phyloP scores from a whole-genome alignment of 1,140 invertebrate species.

The Elymnias hypermnestra region DNA sequence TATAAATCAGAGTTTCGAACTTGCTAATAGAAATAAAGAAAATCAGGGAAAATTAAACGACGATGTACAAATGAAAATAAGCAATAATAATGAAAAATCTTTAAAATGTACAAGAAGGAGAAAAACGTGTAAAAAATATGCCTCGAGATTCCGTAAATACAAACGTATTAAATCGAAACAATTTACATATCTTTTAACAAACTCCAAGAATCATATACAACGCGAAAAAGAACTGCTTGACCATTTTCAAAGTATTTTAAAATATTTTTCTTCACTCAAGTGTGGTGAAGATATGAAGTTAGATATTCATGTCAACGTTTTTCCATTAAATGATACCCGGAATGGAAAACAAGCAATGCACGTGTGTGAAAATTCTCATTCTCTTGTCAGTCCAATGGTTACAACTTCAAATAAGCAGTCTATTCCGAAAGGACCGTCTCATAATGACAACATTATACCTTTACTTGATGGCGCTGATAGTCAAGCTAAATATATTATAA shows the following conservation, averaged over 20 bases:
- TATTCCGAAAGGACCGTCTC: background rate
- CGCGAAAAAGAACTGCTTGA: slow-evolving; percentile 27
- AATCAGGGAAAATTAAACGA: background rate
- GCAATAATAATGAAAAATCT: slow-evolving; percentile 11
- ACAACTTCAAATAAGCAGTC: background rate
- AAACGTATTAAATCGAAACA: slow-evolving; percentile 27
- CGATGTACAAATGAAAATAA: background rate
- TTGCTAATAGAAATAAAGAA: slow-evolving; percentile 4
- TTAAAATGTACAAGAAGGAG: slow-evolving; percentile 9
- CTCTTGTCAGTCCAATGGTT: background rate
- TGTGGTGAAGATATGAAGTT: slow-evolving; percentile 37
- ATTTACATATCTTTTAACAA: slow-evolving; percentile 29
- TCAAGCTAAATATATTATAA: slow-evolving; percentile 37
- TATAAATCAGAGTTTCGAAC: slow-evolving; percentile 15
- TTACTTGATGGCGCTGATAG: slow-evolving; percentile 43
- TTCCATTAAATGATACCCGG: slow-evolving; percentile 10
- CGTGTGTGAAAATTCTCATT: background rate
- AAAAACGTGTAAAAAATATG: slow-evolving; percentile 8
- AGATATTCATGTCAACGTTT: slow-evolving; percentile 41
- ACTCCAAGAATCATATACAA: slow-evolving; percentile 13
- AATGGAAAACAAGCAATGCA: background rate
- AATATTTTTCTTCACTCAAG: slow-evolving; percentile 34
- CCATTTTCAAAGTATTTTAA: slow-evolving; percentile 36
- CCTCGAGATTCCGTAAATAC: slow-evolving; percentile 10
- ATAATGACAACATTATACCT: slow-evolving; percentile 36